Conservation (phyloP, 2,797 vertebrate genomes). For the Onychomys torridus region DNA sequence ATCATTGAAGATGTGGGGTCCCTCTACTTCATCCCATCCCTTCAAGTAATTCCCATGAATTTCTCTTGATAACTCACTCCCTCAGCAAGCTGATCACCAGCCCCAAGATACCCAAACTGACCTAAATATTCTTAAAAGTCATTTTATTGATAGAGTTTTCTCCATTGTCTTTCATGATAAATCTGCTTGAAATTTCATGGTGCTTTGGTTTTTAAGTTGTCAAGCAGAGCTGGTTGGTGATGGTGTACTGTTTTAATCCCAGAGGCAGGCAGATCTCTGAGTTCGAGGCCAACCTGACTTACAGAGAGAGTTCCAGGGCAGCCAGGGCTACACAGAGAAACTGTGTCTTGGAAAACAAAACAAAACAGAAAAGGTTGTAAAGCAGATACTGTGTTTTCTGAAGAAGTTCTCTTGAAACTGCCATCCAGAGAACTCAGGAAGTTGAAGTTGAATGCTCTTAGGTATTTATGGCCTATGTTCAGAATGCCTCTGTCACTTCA, state of each 20-base stretch:
- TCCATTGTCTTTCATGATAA: not conserved
- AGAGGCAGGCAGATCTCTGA: not conserved
- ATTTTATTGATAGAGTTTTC: not conserved
- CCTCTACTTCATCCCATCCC: not conserved
- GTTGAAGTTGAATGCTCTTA: not conserved
- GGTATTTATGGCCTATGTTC: slow-evolving; percentile 13
- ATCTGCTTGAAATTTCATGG: slow-evolving; percentile 28
- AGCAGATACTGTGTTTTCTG: slow-evolving; percentile 10
- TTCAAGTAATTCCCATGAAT: not conserved
- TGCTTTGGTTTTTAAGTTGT: slow-evolving; percentile 44
- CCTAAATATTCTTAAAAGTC: not conserved
- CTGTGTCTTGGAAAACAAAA: not conserved
- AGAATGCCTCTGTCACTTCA: not conserved
- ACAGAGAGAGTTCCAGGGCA: not conserved
- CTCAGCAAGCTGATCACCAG: not conserved
- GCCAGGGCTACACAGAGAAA: not conserved
- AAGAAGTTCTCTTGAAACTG: slow-evolving; percentile 2
- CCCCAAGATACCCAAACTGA: not conserved
- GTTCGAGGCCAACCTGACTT: not conserved
- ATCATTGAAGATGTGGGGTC: not conserved
- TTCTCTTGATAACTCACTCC: not conserved
- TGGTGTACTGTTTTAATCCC: not conserved
- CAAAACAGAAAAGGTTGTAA: not conserved
- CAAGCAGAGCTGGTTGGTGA: not conserved
- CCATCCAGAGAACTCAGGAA: not conserved